These are phyloP conservation scores for Sebastes diploproa DNA, from an alignment of 2,797 vertebrate species.

Conservation along the genomic window DNA sequence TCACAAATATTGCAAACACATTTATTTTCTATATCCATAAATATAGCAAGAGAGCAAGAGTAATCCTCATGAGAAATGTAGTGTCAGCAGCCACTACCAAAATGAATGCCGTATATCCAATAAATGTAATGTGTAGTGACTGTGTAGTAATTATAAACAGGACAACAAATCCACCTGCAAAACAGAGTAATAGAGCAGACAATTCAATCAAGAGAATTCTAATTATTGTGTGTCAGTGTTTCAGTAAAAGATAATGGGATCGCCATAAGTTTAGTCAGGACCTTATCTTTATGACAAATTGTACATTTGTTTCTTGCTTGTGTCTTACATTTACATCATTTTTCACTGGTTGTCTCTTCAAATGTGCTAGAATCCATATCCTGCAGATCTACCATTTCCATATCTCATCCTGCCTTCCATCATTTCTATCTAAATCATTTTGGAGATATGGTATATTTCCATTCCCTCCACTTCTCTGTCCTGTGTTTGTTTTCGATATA, in stretches of 20 bases:
- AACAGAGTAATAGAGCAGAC: neutral
- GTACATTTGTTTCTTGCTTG: neutral
- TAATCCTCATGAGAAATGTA: neutral
- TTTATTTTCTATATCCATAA: neutral
- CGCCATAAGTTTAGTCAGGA: neutral
- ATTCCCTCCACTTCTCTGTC: slow-evolving; percentile 1
- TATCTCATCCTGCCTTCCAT: neutral
- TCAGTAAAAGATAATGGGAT: neutral
- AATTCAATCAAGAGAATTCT: neutral
- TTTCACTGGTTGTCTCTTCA: neutral
- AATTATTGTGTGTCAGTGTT: neutral
- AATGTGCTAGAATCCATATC: neutral
- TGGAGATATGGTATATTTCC: slow-evolving; percentile 17
- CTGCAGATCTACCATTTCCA: neutral
- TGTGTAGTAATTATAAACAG: neutral
- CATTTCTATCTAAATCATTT: slow-evolving; percentile 17
- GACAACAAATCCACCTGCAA: neutral
- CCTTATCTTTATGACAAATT: neutral
- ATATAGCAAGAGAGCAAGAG: neutral
- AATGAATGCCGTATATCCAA: neutral
- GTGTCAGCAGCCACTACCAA: neutral
- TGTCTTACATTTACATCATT: neutral
- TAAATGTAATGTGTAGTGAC: neutral
- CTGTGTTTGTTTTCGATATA: slow-evolving; percentile 9
- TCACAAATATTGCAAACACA: neutral